Evolutionary conservation across 2,888 invertebrate species (phyloP), one percentile per base, ranked within the genome.

Genomic region (Pteria penguin): DNA sequence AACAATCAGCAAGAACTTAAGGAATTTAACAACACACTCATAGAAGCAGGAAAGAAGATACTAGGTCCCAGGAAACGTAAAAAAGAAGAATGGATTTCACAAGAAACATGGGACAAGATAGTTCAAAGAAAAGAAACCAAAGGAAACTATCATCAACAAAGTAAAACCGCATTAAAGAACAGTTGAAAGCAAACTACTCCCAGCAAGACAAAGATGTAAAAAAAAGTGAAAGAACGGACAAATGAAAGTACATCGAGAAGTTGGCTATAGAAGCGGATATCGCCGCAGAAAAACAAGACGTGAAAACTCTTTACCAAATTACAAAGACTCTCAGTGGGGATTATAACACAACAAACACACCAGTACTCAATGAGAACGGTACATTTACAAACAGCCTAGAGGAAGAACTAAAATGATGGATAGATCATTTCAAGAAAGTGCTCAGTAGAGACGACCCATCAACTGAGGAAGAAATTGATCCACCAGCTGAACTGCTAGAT

Each of bases 291-390:
- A 26, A 45, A 18, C 60, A 70, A 36, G 70, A 70, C 61, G 45
- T 61, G 70, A 61, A 70, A 29, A 70, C 61, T n/a, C 33, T 70
- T 2, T 70, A 70, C 45, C 60, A 24, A 22, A 70, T 33, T 52
- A 70, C 24, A 11, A 70, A 24, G 70, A 61, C 60, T 29, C 70
- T n/a, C n/a, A n/a, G n/a, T n/a, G n/a, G n/a, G n/a, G n/a, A n/a
- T n/a, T n/a, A n/a, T n/a, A n/a, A n/a, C n/a, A n/a, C 31, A 5
- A 60, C 36, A 45, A 61, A 70, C 45, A 60, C 36, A 27, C 70
- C 61, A 36, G 45, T 58, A 3, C 60, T 14, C 60, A 52, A 0
- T 18, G 61, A 61, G n/a, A 29, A 36, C 36, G 52, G 14, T 45
- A 29, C 72, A 29, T 14, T 29, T 4, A 65, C 36, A 11, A 72